Percentiles rank a stretch among this genome's conserved stretches.
phyloP scores from a whole-genome alignment of 2,888 invertebrate species.

The Dermolepida albohirtum region DNA sequence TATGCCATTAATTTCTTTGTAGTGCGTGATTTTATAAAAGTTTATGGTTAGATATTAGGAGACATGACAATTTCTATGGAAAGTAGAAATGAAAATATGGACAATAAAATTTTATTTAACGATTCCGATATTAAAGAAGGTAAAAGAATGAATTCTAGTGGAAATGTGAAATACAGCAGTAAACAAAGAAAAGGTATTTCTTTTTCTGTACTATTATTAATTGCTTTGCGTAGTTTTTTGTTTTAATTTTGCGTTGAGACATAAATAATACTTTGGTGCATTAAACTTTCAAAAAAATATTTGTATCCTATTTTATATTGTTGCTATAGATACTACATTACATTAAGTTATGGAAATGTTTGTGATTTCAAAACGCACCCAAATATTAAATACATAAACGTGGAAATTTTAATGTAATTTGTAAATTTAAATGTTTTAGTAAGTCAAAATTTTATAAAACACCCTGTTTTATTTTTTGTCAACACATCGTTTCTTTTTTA shows the following conservation, averaged over 20 bases:
- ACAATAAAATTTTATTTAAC: constrained; percentile 32
- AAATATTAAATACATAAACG: no score
- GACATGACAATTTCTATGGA: constrained; percentile 26
- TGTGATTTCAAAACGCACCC: no score
- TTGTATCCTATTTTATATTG: background rate
- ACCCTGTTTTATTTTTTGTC: no score
- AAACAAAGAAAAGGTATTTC: constrained; percentile 40
- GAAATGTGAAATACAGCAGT: constrained; percentile 7
- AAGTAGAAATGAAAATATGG: constrained; percentile 5
- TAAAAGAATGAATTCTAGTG: constrained; percentile 17
- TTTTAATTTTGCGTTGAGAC: constrained; percentile 2
- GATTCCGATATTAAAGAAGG: constrained; percentile 11
- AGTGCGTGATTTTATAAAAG: constrained; percentile 1
- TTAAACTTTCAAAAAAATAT: background rate
- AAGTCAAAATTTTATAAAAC: no score
- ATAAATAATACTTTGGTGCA: no score
- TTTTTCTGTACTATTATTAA: constrained; percentile 9
- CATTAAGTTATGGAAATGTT: no score
- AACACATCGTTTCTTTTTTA: no score
- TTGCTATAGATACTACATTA: constrained; percentile 4
- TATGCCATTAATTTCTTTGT: background rate
- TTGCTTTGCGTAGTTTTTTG: background rate
- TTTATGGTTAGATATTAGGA: background rate
- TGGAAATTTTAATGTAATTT: no score
- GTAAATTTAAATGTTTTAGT: no score